phyloP scores from a whole-genome alignment of 2,797 vertebrate species.

The Aplochiton taeniatus region DNA sequence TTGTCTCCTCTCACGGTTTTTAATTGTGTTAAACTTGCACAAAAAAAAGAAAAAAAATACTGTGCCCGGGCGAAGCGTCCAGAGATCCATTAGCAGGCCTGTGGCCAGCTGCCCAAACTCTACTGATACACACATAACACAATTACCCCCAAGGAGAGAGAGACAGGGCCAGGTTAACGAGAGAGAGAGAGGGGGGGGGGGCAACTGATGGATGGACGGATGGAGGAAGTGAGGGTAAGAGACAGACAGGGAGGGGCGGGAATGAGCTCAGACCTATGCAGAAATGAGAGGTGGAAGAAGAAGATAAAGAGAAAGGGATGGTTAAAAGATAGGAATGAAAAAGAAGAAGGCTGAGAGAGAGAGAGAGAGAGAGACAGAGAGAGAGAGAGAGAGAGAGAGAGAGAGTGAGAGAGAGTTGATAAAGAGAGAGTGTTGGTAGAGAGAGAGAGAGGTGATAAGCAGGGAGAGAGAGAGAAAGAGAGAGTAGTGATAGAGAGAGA shows the following conservation, averaged over 20 bases:
- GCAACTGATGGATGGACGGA: conserved; percentile 23
- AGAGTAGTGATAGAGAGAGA: too few relatives aligned
- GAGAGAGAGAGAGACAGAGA: conserved; percentile 15
- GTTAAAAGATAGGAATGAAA: too few relatives aligned
- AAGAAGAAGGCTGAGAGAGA: conserved; percentile 22
- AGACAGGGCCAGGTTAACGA: conserved; percentile 22
- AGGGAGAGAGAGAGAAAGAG: too few relatives aligned
- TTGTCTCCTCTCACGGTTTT: conserved; percentile 54
- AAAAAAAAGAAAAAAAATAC: conserved; percentile 31
- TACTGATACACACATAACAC: conserved; percentile 70
- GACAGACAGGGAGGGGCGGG: conserved; percentile 22
- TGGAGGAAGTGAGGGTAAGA: conserved; percentile 30
- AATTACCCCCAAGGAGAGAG: conserved; percentile 67
- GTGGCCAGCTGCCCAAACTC: conserved; percentile 61
- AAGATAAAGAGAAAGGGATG: neutral
- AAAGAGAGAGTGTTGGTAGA: too few relatives aligned
- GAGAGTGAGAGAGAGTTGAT: too few relatives aligned
- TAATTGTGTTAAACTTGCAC: conserved; percentile 66
- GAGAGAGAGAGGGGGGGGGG: conserved; percentile 33
- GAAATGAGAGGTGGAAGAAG: neutral
- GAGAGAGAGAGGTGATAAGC: too few relatives aligned
- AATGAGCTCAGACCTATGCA: too few relatives aligned
- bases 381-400: conserved; percentile 39
- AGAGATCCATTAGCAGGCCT: conserved; percentile 56
- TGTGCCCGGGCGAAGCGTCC: conserved; percentile 31